phyloP scores from a whole-genome alignment of 2,797 vertebrate genomes.

The Malacoraja senta region DNA sequence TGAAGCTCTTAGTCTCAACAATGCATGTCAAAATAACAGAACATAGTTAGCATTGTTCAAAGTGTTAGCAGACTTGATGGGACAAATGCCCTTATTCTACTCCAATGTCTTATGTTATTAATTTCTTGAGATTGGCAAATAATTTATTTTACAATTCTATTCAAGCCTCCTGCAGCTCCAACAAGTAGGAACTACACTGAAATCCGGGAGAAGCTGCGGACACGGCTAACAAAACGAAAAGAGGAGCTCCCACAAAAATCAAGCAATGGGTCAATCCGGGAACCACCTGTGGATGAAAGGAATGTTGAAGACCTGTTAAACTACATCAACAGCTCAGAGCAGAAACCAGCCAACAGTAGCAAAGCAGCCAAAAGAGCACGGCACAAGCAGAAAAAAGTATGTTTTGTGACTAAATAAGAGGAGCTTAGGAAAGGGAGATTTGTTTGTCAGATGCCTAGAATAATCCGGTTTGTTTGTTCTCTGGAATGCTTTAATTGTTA shows the following conservation, averaged over 20 bases:
- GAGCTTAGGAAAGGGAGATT: neutral
- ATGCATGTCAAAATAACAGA: neutral
- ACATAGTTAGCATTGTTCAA: neutral
- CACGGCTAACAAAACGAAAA: slow-evolving; percentile 87
- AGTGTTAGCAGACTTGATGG: too few species aligned
- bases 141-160: neutral
- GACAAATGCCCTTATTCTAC: too few species aligned
- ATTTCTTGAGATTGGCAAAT: neutral
- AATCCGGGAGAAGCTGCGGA: slow-evolving; percentile 92
- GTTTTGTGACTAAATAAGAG: neutral
- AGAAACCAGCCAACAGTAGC: slow-evolving; percentile 90
- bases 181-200: slow-evolving; percentile 96
- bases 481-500: neutral
- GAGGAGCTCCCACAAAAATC: slow-evolving; percentile 86
- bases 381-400: slow-evolving; percentile 89
- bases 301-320: slow-evolving; percentile 91
- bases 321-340: slow-evolving; percentile 93
- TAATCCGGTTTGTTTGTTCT: neutral
- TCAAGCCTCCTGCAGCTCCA: slow-evolving; percentile 87
- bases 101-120: neutral
- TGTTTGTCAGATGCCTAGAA: neutral
- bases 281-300: slow-evolving; percentile 79
- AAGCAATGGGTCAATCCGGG: slow-evolving; percentile 64
- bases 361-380: slow-evolving; percentile 94
- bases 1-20: neutral